Base-by-base conservation (phyloP, 2,888 invertebrate species). In the Exephanes ischioxanthus region DNA sequence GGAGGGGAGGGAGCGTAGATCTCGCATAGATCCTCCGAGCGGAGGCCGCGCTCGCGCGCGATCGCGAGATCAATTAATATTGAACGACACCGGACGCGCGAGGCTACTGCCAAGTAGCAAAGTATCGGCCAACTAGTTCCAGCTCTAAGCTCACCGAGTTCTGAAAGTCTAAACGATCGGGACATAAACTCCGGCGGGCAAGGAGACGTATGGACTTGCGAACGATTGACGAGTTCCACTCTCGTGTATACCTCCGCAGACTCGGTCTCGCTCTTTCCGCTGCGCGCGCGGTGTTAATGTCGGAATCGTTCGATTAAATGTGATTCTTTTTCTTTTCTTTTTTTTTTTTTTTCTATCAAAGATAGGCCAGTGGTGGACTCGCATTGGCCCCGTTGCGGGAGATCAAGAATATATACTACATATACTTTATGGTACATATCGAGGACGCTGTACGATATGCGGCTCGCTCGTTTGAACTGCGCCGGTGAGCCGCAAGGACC, bases 41-140 rank as follows among this genome's bases (percentile, higher is more conserved):
- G 87, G 88, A 88, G 89, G 87, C 90, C 91, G 89, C 88, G 86
- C 68, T 26, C 63, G 63, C 30, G 63, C 33, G 30, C 33, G 80
- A 87, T 90, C 30, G 63, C 33, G 30, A 63, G 80, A 87, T 90
- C 92, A 90, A 93, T 92, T 92, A 93, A 93, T 92, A 93, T 92
- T 91, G 91, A 92, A 92, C 92, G 90, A 89, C 88, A 88, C 89
- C 88, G 88, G 84, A 89, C 88, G 89, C 89, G 88, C 90, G 90
- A 90, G 91, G 91, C 92, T 91, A 91, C 90, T 89, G 84, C 87
- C 88, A 89, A 90, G 89, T 88, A 90, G 89, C 86, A 37, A 41
- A 41, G 2, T n/a, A 22, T 5, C 33, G 45, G 75, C 4, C 14
- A 26, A 16, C 30, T 66, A 16, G 37, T 66, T 33, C 75, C n/a